Evolutionary conservation across 2,797 vertebrate genomes (phyloP).

Genomic region (Enteromius paludinosus): DNA sequence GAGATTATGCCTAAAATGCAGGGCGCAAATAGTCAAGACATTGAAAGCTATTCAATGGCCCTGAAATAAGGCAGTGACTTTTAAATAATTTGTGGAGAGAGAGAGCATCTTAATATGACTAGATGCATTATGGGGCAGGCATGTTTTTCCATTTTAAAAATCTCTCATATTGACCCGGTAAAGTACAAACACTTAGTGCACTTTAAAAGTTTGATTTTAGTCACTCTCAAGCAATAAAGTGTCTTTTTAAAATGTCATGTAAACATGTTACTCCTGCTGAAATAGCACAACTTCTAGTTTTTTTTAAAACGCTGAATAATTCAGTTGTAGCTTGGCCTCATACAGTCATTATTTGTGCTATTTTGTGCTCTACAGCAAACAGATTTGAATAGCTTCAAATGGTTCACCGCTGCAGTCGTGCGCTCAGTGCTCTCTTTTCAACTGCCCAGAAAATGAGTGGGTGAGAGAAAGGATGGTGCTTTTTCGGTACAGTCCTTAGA

Average conservation of each 20-base stretch:
- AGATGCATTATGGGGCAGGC: neutral
- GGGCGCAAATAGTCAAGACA: neutral
- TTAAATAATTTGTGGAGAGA: neutral
- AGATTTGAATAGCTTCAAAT: neutral
- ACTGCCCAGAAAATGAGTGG: neutral
- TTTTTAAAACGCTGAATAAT: neutral
- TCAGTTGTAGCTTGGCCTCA: neutral
- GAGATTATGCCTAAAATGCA: neutral
- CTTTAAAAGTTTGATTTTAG: neutral
- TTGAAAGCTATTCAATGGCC: neutral
- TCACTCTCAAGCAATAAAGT: neutral
- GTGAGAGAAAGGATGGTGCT: neutral
- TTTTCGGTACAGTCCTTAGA: neutral
- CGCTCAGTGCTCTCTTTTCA: neutral
- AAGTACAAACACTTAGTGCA: constrained; percentile 7
- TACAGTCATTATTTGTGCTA: neutral
- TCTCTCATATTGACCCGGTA: neutral
- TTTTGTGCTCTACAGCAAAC: constrained; percentile 11
- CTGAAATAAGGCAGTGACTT: neutral
- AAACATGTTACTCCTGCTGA: neutral
- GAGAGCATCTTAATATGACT: neutral
- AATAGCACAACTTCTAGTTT: neutral
- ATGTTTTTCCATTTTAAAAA: neutral
- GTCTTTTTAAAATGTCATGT: neutral
- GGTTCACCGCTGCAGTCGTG: neutral